Conservation (phyloP, 2,797 vertebrate species). For the Ctenochaetus hawaiiensis region DNA sequence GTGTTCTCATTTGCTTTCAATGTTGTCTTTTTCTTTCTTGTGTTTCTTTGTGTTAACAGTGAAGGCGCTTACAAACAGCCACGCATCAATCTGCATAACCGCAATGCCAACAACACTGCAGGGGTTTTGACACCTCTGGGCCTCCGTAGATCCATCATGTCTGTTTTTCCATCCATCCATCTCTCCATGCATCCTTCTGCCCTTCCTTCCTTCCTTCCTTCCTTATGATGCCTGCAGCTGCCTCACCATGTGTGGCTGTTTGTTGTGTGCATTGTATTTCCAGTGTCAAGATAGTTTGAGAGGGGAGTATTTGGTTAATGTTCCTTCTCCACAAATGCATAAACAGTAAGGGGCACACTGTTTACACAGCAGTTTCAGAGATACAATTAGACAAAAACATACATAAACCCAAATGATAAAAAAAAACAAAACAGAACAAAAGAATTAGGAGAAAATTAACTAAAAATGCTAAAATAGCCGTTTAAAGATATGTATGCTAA, state of each 20-base stretch:
- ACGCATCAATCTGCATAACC: conserved; percentile 75
- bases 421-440: background rate
- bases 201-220: conserved; percentile 23
- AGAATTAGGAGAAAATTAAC: too few species aligned
- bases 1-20: conserved; percentile 79
- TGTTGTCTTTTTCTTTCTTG: conserved; percentile 78
- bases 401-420: background rate
- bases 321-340: background rate
- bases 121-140: conserved; percentile 68
- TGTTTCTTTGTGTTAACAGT: conserved; percentile 83
- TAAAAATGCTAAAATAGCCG: too few species aligned
- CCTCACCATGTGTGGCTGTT: conserved; percentile 40
- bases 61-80: conserved; percentile 83
- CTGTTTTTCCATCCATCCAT: conserved; percentile 64
- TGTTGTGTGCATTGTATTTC: conserved; percentile 41
- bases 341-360: background rate
- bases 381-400: background rate
- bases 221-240: conserved; percentile 24
- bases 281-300: conserved; percentile 15
- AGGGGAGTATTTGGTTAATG: too few species aligned
- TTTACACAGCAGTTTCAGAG: conserved; percentile 3
- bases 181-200: conserved; percentile 54
- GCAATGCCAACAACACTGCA: conserved; percentile 71
- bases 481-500: too few species aligned
- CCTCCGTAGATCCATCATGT: conserved; percentile 70